Percentiles rank a stretch among this genome's conserved stretches.
These are phyloP conservation scores for Lampropteryx suffumata DNA, from an alignment of 2,888 invertebrate genomes.

Conservation along the genomic window DNA sequence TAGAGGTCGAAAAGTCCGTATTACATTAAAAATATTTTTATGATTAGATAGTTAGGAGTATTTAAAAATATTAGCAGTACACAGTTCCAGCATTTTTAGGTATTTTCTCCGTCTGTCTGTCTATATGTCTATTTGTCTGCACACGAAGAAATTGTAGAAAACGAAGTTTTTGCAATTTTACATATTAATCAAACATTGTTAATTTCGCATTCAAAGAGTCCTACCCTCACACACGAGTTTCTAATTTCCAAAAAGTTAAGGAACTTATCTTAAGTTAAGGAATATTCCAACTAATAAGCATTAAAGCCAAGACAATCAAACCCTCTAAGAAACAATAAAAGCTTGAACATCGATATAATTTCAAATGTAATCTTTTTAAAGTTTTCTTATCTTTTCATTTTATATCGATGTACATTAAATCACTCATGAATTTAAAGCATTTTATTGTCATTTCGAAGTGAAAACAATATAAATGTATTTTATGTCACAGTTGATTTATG, in stretches of 20 bases:
- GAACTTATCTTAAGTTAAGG: too few species aligned
- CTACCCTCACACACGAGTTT: background rate
- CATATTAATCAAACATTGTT: too few species aligned
- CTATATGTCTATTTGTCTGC: too few species aligned
- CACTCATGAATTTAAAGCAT: conserved; percentile 77
- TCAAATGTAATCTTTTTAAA: conserved; percentile 48
- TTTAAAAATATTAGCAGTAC: too few species aligned
- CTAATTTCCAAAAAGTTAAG: too few species aligned
- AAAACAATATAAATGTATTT: conserved; percentile 82
- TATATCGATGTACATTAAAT: conserved; percentile 69
- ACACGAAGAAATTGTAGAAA: too few species aligned
- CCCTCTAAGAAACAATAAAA: conserved; percentile 53
- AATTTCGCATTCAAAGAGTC: background rate
- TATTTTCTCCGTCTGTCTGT: too few species aligned
- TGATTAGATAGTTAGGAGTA: too few species aligned
- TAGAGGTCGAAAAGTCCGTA: too few species aligned
- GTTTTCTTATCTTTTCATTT: conserved; percentile 51
- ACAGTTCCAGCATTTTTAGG: too few species aligned
- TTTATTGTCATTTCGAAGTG: conserved; percentile 77
- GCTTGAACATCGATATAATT: conserved; percentile 57
- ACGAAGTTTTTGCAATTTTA: too few species aligned
- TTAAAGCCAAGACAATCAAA: conserved; percentile 47
- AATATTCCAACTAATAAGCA: conserved; percentile 31
- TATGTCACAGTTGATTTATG: conserved; percentile 77
- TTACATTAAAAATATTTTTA: too few species aligned